Conservation (phyloP, 2,888 invertebrate genomes). For the Oegoconia quadripuncta region DNA sequence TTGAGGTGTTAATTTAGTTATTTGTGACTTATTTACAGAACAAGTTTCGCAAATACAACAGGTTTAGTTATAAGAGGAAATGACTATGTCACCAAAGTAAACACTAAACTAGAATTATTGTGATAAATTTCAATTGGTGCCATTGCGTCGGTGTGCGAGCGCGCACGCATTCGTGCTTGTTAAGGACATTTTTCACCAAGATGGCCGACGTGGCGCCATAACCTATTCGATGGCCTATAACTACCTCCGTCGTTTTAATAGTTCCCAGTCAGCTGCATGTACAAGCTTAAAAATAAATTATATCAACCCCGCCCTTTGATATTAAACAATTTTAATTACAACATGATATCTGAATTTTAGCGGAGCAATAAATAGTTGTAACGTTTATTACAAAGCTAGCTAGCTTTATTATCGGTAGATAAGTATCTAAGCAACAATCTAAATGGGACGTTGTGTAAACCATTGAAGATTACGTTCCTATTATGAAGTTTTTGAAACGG, state of each 20-base stretch:
- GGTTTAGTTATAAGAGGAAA: constrained; percentile 34
- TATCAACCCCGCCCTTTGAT: constrained; percentile 24
- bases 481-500: no score
- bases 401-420: no score
- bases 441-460: no score
- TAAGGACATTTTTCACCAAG: constrained; percentile 51
- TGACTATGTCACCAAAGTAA: constrained; percentile 41
- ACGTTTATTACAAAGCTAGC: constrained; percentile 10
- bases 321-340: constrained; percentile 31
- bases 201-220: constrained; percentile 49
- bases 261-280: constrained; percentile 24
- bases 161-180: no score
- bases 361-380: constrained; percentile 16
- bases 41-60: constrained; percentile 40
- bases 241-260: constrained; percentile 44
- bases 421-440: no score
- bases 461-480: no score
- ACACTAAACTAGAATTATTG: constrained; percentile 38
- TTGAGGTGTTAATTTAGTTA: constrained; percentile 52
- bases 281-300: constrained; percentile 39
- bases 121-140: constrained; percentile 42
- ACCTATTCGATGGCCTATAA: constrained; percentile 44
- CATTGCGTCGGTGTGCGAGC: no score
- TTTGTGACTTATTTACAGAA: constrained; percentile 45
- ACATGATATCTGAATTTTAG: constrained; percentile 26